Conservation (phyloP, 1,140 invertebrate genomes). For the Heterodera schachtii region DNA sequence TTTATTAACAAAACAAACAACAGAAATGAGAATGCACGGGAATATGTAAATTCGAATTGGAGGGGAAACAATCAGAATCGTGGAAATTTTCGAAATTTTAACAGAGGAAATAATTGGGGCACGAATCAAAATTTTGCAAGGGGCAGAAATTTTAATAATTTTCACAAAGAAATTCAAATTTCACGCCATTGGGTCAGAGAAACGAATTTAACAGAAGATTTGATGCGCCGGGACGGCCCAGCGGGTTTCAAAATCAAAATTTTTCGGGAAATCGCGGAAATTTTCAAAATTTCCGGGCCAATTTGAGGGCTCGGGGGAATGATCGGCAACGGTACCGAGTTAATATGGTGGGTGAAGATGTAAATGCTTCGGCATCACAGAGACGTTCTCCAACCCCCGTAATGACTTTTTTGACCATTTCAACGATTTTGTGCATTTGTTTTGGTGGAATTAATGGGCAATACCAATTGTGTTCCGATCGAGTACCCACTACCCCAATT, state of each 20-base stretch:
- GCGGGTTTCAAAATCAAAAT: too few relatives aligned
- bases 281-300: too few relatives aligned
- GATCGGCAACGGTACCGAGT: neutral
- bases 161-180: neutral
- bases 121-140: too few relatives aligned
- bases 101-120: conserved; percentile 7
- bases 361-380: too few relatives aligned
- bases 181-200: neutral
- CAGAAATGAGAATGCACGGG: too few relatives aligned
- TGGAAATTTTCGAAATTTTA: neutral
- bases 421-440: neutral
- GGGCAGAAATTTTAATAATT: too few relatives aligned
- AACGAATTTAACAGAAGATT: neutral
- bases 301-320: neutral
- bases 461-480: neutral
- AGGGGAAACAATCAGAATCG: neutral
- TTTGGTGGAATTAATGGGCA: neutral
- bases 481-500: neutral
- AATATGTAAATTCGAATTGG: too few relatives aligned
- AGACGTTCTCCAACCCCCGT: neutral
- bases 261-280: neutral
- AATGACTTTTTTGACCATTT: neutral
- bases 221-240: too few relatives aligned
- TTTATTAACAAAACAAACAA: too few relatives aligned
- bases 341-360: too few relatives aligned